Evolutionary conservation across 2,113 vertebrate genomes (phyloP).

Genomic region (Semicossyphus pulcher): DNA sequence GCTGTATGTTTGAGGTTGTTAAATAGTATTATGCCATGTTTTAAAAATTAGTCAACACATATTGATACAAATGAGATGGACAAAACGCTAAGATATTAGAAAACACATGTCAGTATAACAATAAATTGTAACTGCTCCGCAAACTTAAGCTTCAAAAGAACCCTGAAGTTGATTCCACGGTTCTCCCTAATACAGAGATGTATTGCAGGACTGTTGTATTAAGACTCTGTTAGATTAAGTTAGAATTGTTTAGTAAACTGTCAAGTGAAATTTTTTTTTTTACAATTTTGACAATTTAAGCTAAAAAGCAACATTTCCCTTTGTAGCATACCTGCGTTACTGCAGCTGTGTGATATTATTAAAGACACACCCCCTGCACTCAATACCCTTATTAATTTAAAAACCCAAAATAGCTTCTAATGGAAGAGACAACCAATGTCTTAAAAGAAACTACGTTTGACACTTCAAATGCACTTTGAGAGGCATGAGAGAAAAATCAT

Average conservation of each 20-base stretch:
- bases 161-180: background rate
- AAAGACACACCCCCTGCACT: background rate
- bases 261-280: too few species aligned
- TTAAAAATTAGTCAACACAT: too few species aligned
- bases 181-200: too few species aligned
- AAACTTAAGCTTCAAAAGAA: background rate
- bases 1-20: background rate
- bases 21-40: too few species aligned
- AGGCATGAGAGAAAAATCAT: background rate
- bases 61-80: too few species aligned
- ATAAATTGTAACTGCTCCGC: background rate
- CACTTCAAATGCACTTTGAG: conserved; percentile 7
- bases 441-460: background rate
- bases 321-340: background rate
- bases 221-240: too few species aligned
- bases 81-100: too few species aligned
- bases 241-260: too few species aligned
- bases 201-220: too few species aligned
- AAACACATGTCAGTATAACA: background rate
- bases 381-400: background rate
- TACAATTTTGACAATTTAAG: too few species aligned
- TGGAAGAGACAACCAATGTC: conserved; percentile 2
- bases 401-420: conserved; percentile 18
- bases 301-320: too few species aligned
- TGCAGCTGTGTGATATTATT: background rate